Base-by-base conservation (phyloP, 2,797 vertebrate species). In the Xenentodon cancila region DNA sequence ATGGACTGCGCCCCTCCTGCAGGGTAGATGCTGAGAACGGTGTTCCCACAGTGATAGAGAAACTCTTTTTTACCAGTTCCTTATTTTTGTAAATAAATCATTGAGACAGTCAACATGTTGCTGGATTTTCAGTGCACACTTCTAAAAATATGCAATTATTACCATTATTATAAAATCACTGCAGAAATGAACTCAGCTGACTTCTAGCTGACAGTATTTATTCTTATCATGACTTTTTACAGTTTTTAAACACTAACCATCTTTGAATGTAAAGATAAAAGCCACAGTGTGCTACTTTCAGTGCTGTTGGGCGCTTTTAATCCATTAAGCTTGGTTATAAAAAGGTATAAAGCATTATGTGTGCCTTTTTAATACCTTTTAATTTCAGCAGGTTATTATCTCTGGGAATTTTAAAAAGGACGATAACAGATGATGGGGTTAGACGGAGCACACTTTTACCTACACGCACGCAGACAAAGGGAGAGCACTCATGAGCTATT, bases 1-100 rank as follows among this genome's bases (percentile, higher is more conserved):
- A 73, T 71, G 69, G 86, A 88, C 80, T 49, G 79, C 70, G 77
- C 71, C 53, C 62, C 21, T 51, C 44, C 68, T 72, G 79, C 54
- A 51, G 63, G 60, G 85, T 88, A 77, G 81, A 87, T 37, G 88
- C 88, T 90, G 89, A 91, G 89, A 86, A 90, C 72, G 85, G 81
- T 1, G 30, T 74, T n/a, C 64, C 53, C 68, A 77, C 75, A 37
- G 34, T 13, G 34, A 37, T 3, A 37, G 9, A 37, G 34, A 37
- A 11, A 12, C 11, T 37, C 11, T 37, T 11, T 37, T 25, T 25
- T 25, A 25, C 25, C 5, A 25, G 25, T 25, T 25, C 25, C 25
- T 25, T 25, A 7, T 7, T 32, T 32, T 9, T 32, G 32, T 7
- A 32, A 32, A 32, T 32, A 32, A 32, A 6, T 9, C 32, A 32